Conservation (phyloP, 2,113 vertebrate genomes). For the Odocoileus hemionus region DNA sequence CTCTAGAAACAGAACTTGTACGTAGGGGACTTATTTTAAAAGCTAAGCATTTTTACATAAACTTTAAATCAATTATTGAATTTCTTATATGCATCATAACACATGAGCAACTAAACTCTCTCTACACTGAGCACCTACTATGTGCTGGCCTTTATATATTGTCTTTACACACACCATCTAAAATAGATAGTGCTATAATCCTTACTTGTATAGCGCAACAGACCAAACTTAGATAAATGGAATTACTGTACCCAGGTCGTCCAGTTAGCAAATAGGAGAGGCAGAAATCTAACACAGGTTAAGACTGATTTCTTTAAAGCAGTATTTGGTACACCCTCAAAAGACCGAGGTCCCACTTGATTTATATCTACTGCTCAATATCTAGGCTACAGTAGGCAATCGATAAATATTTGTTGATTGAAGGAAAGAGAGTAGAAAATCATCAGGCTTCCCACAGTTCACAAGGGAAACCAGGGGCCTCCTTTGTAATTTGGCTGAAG, state of each 20-base stretch:
- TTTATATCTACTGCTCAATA: constrained; percentile 54
- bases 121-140: background rate
- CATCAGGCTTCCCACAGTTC: constrained; percentile 42
- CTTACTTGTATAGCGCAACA: background rate
- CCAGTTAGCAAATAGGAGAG: background rate
- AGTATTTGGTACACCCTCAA: background rate
- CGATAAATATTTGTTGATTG: constrained; percentile 61
- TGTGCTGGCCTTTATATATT: background rate
- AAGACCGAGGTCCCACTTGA: constrained; percentile 31
- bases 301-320: constrained; percentile 35
- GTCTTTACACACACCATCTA: background rate
- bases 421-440: constrained; percentile 54
- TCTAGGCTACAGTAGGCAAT: constrained; percentile 32
- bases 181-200: background rate
- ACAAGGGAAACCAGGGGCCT: constrained; percentile 55
- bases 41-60: background rate
- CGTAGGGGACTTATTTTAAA: background rate
- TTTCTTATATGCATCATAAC: background rate
- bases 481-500: constrained; percentile 70
- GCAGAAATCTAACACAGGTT: background rate
- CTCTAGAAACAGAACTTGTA: background rate
- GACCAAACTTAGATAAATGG: background rate
- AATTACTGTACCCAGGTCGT: background rate
- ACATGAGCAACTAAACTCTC: background rate
- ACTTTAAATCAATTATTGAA: background rate